phyloP scores from a whole-genome alignment of 2,113 vertebrate species.

The Clarias gariepinus region DNA sequence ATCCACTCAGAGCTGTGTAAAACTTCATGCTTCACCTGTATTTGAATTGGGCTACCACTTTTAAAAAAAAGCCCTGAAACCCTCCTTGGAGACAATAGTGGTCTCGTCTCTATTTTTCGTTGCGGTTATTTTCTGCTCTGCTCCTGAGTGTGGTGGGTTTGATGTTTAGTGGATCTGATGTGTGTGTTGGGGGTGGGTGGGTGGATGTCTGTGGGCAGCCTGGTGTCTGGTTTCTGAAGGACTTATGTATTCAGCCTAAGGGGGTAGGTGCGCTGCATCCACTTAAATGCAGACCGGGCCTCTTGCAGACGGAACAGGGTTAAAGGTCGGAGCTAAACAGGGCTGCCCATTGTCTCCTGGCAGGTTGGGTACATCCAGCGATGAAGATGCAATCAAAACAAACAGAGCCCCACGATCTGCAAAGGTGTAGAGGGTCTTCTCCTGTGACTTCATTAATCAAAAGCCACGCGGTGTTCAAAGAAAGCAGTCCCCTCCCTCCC shows the following conservation, averaged over 20 bases:
- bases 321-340: constrained; percentile 76
- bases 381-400: constrained; percentile 82
- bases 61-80: constrained; percentile 17
- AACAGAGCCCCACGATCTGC: constrained; percentile 68
- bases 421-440: constrained; percentile 61
- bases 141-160: constrained; percentile 43
- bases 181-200: constrained; percentile 38
- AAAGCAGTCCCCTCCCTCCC: constrained; percentile 54
- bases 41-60: constrained; percentile 15
- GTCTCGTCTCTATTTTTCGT: constrained; percentile 36
- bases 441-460: constrained; percentile 76
- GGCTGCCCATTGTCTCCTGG: constrained; percentile 70
- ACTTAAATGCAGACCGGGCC: constrained; percentile 70
- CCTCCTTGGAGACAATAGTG: constrained; percentile 38
- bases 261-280: constrained; percentile 72
- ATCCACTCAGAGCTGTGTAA: constrained; percentile 11
- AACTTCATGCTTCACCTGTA: not conserved
- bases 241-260: constrained; percentile 68
- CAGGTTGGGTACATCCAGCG: constrained; percentile 74
- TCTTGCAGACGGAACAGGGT: constrained; percentile 70
- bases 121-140: constrained; percentile 37
- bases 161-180: constrained; percentile 41
- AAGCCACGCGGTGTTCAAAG: constrained; percentile 67
- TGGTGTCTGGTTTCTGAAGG: constrained; percentile 70
- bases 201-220: constrained; percentile 56